A percentile compares a stretch with the other conserved stretches of the same genome.
phyloP scores from a whole-genome alignment of 2,888 invertebrate genomes.

The Oligia latruncula region DNA sequence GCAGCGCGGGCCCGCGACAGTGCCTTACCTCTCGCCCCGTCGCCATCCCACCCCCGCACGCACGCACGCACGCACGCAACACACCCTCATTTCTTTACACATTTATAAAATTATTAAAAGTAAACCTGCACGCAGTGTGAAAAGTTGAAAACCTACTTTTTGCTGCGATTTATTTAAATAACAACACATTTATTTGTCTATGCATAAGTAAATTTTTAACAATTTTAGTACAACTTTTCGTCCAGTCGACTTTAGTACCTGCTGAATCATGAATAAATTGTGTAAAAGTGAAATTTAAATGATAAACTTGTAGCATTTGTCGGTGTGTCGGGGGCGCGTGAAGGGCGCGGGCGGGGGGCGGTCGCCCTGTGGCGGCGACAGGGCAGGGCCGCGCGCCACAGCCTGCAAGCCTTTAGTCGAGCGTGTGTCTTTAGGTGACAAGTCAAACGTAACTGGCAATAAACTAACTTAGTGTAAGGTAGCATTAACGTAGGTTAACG shows the following conservation, averaged over 20 bases:
- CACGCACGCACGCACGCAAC: conserved; percentile 33
- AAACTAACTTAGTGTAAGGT: conserved; percentile 85
- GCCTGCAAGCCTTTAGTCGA: conserved; percentile 86
- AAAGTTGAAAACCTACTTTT: neutral
- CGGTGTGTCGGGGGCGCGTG: conserved; percentile 32
- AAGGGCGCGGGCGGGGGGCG: conserved; percentile 70
- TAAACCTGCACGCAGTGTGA: conserved; percentile 5
- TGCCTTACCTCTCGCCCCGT: conserved; percentile 78
- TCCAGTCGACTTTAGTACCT: conserved; percentile 13
- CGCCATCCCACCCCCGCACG: conserved; percentile 33
- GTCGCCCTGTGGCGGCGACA: conserved; percentile 72
- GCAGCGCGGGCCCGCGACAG: conserved; percentile 78
- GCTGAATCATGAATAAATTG: neutral
- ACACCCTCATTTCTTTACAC: neutral
- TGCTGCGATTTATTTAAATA: neutral
- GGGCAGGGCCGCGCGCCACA: conserved; percentile 79
- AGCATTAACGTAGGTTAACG: conserved; percentile 79
- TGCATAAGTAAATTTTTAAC: neutral
- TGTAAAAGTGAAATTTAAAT: conserved; percentile 5
- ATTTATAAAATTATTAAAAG: neutral
- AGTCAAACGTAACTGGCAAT: conserved; percentile 87
- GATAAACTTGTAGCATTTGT: conserved; percentile 2
- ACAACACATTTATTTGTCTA: neutral
- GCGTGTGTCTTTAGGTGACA: conserved; percentile 82
- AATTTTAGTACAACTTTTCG: conserved; percentile 15